Base-by-base conservation (phyloP, 2,888 invertebrate genomes). In the Geotrupes spiniger region DNA sequence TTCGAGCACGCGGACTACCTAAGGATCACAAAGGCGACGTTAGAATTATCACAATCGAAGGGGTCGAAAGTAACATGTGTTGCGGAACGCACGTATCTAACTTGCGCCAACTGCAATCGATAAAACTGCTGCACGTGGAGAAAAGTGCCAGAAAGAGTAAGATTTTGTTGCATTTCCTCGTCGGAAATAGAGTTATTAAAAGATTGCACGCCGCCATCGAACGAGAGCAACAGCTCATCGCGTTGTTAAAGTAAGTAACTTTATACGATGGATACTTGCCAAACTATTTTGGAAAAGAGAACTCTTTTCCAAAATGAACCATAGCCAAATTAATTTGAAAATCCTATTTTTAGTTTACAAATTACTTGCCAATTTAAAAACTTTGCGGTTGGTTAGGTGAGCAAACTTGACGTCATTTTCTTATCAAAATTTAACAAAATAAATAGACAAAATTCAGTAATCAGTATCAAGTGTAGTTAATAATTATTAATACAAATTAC, bases 81-180 rank as follows among this genome's bases (percentile, higher is more conserved):
- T 92, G 92, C 71, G 92, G 92, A 1, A 92, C 92, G 0, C 92
- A 92, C 66, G 89, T 92, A 0, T 76, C 79, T 2, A 89, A 86
- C 69, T 74, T 91, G 21, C 79, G 83, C 47, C 84, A 86, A 66
- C 68, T 85, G 11, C 85, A 85, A 75, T 74, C 76, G 21, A 75
- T 86, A 16, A 86, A 85, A 64, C 62, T 92, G 33, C 65, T 89
- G 9, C 79, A 83, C 42, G 73, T 74, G 0, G 89, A 90, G 60
- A 87, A 87, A 51, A 85, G 85, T 5, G 91, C 87, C 71, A 58
- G 71, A 2, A 87, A 89, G 65, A 78, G 80, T 3, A 81, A 83
- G 64, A 77, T 77, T 0, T 75, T 82, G 40, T 70, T 87, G 1
- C 77, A 80, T 63, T 92, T 92, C 70, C 68, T 91, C 2, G 84